Conservation (phyloP, 2,888 invertebrate species). For the Drosophila pseudotalamancana region DNA sequence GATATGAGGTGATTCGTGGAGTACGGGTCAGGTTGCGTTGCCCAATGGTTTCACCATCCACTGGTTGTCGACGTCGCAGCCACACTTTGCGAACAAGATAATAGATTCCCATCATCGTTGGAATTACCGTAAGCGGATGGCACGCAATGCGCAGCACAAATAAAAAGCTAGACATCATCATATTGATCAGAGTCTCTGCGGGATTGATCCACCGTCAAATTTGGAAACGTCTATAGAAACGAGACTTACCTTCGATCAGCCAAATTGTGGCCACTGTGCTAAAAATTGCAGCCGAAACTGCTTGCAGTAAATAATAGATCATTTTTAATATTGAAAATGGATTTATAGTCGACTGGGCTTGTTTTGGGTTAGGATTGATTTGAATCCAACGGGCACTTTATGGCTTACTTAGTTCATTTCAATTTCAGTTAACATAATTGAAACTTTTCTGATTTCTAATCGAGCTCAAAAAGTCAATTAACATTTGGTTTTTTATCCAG, state of each 20-base stretch:
- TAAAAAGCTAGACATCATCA: slow-evolving; percentile 62
- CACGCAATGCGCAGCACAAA: slow-evolving; percentile 41
- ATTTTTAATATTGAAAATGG: slow-evolving; percentile 29
- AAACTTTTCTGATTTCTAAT: no score
- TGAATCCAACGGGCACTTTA: neutral
- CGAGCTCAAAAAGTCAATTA: no score
- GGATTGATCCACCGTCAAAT: neutral
- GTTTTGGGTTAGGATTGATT: neutral
- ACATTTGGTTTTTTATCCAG: no score
- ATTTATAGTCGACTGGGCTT: slow-evolving; percentile 1
- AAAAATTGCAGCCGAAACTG: slow-evolving; percentile 41
- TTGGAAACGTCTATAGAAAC: neutral
- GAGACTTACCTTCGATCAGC: slow-evolving; percentile 55
- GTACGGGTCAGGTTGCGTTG: slow-evolving; percentile 19
- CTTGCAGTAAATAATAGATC: slow-evolving; percentile 50
- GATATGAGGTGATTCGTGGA: slow-evolving; percentile 43
- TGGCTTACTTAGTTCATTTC: slow-evolving; percentile 14
- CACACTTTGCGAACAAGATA: slow-evolving; percentile 28
- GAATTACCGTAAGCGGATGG: slow-evolving; percentile 60
- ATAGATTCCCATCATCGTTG: slow-evolving; percentile 31
- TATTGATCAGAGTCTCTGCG: slow-evolving; percentile 47
- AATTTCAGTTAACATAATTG: no score
- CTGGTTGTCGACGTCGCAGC: slow-evolving; percentile 9
- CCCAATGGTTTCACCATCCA: neutral
- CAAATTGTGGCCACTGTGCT: slow-evolving; percentile 34